These are phyloP conservation scores for Clytia hemisphaerica DNA, from an alignment of 30 jellyfish, hydroid and myxozoan genomes.

Conservation along the genomic window DNA sequence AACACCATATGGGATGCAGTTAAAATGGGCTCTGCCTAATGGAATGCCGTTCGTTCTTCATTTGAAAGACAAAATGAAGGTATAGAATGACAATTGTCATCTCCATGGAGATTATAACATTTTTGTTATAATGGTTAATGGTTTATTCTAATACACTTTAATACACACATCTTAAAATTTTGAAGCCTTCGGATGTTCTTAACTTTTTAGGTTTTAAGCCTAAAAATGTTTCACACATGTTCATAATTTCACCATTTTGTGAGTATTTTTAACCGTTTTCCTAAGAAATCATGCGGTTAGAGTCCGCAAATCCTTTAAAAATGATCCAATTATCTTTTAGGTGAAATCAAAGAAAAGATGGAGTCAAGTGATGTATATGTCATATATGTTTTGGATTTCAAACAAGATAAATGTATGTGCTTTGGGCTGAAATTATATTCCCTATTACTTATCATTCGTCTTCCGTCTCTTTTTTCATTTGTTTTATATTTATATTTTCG, in stretches of 20 bases:
- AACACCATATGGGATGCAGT: constrained; percentile 85
- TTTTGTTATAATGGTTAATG: too few species aligned
- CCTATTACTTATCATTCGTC: too few species aligned
- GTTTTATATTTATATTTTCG: too few species aligned
- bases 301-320: background rate
- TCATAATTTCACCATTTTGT: too few species aligned
- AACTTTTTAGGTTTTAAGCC: too few species aligned
- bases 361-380: constrained; percentile 97
- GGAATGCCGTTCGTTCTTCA: constrained; percentile 87
- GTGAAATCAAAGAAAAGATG: constrained; percentile 84
- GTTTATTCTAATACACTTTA: too few species aligned
- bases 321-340: constrained; percentile 34
- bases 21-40: constrained; percentile 78
- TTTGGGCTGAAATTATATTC: background rate
- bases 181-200: too few species aligned
- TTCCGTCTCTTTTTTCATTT: too few species aligned
- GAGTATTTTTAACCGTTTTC: too few species aligned
- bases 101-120: too few species aligned
- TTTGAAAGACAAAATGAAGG: constrained; percentile 80
- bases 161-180: too few species aligned
- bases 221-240: too few species aligned
- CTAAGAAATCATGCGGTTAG: background rate
- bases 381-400: constrained; percentile 78
- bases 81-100: background rate
- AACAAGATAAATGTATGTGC: constrained; percentile 1